phyloP scores from a whole-genome alignment of 2,113 vertebrate genomes.

The Mustelus asterias region DNA sequence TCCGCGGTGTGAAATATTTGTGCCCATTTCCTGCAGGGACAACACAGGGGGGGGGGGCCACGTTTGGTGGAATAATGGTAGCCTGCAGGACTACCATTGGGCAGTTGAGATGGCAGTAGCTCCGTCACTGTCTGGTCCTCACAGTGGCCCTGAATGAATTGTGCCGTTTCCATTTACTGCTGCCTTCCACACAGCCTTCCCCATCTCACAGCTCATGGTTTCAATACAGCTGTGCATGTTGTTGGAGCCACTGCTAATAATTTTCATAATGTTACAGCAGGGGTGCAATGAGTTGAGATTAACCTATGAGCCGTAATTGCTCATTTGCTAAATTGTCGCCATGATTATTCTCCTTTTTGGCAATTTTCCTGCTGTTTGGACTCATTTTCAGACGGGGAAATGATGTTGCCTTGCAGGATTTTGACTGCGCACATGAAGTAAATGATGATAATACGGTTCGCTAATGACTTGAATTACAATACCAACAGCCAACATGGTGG shows the following conservation, averaged over 20 bases:
- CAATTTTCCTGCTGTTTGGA: slow-evolving; percentile 91
- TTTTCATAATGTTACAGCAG: slow-evolving; percentile 67
- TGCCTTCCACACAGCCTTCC: too few species aligned
- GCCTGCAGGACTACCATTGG: not conserved
- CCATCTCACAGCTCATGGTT: not conserved
- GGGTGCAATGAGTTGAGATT: slow-evolving; percentile 81
- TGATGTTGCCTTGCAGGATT: slow-evolving; percentile 85
- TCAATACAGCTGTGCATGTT: not conserved
- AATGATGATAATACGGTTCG: not conserved
- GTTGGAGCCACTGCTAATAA: slow-evolving; percentile 49
- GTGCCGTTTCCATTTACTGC: not conserved
- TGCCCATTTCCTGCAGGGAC: not conserved
- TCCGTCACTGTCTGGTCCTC: not conserved
- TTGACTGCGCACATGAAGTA: slow-evolving; percentile 61
- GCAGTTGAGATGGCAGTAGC: not conserved
- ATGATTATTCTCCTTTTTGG: slow-evolving; percentile 95
- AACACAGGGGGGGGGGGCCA: not conserved
- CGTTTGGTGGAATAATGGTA: not conserved
- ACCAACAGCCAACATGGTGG: not conserved
- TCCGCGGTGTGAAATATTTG: not conserved
- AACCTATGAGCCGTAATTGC: slow-evolving; percentile 86
- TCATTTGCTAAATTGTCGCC: slow-evolving; percentile 95
- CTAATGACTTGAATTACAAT: slow-evolving; percentile 3
- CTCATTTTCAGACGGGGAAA: slow-evolving; percentile 72
- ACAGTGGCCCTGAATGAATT: not conserved